Evolutionary conservation across 2,113 vertebrate species (phyloP).

Genomic region (Desmodus rotundus): DNA sequence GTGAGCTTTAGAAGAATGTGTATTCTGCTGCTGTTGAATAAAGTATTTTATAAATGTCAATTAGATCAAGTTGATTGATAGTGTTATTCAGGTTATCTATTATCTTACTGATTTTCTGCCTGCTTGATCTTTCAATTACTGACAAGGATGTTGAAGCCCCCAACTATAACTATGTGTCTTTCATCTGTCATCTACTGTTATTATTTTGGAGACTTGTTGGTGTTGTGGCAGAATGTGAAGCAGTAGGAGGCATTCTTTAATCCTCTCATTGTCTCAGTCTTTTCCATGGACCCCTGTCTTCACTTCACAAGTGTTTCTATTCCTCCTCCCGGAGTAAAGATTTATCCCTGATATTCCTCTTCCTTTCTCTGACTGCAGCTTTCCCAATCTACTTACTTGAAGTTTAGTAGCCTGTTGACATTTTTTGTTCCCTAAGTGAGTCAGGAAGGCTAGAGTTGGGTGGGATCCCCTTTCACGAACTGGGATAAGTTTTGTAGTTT

Average conservation of each 20-base stretch:
- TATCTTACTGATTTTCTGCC: conserved; percentile 52
- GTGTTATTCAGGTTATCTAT: conserved; percentile 23
- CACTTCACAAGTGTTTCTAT: background rate
- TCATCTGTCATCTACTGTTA: background rate
- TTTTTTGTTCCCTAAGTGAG: background rate
- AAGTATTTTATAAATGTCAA: conserved; percentile 36
- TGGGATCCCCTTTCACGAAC: background rate
- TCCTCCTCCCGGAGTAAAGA: background rate
- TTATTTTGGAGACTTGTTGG: background rate
- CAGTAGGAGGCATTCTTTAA: background rate
- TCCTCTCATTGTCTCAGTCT: background rate
- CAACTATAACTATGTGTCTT: background rate
- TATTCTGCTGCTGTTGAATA: conserved; percentile 5
- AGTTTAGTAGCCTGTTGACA: background rate
- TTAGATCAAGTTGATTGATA: conserved; percentile 52
- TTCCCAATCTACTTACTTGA: background rate
- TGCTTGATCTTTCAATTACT: conserved; percentile 53
- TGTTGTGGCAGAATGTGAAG: background rate
- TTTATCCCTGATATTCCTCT: background rate
- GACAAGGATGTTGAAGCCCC: background rate
- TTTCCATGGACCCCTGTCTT: background rate
- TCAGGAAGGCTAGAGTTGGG: background rate
- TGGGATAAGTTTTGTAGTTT: background rate
- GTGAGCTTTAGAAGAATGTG: background rate
- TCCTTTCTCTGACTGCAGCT: background rate